These are phyloP conservation scores for Calameuta pallipes DNA, from an alignment of 2,888 invertebrate genomes.

Conservation along the genomic window DNA sequence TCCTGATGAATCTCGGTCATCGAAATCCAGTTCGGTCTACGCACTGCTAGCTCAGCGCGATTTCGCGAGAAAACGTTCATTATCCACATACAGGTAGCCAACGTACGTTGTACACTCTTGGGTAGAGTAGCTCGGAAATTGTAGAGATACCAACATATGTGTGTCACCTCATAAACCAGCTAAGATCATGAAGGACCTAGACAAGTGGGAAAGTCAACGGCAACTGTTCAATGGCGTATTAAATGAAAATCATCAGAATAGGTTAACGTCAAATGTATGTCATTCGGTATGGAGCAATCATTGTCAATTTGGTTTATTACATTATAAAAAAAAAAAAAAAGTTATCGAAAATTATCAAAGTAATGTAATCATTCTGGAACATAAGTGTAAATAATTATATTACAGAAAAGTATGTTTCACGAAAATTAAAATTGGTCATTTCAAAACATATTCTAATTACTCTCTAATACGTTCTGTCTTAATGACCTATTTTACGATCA, in stretches of 20 bases:
- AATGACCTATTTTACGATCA: background rate
- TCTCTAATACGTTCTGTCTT: background rate
- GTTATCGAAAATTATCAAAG: background rate
- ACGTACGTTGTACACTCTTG: background rate
- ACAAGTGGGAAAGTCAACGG: background rate
- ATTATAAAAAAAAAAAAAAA: background rate
- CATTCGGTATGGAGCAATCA: background rate
- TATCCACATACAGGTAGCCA: background rate
- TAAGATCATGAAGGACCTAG: background rate
- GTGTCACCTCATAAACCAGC: background rate
- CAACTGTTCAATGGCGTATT: background rate
- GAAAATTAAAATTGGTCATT: background rate
- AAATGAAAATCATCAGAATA: background rate
- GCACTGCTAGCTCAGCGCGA: background rate
- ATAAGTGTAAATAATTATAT: background rate
- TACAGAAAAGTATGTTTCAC: background rate
- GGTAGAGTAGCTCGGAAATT: background rate
- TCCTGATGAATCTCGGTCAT: background rate
- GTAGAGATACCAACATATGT: background rate
- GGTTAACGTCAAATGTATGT: background rate
- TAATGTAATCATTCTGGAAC: background rate
- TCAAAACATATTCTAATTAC: background rate
- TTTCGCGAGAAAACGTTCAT: background rate
- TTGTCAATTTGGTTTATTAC: background rate
- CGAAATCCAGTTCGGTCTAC: slow-evolving; percentile 1